Evolutionary conservation across 2,888 invertebrate genomes (phyloP).

Genomic region (Endotricha flammealis): DNA sequence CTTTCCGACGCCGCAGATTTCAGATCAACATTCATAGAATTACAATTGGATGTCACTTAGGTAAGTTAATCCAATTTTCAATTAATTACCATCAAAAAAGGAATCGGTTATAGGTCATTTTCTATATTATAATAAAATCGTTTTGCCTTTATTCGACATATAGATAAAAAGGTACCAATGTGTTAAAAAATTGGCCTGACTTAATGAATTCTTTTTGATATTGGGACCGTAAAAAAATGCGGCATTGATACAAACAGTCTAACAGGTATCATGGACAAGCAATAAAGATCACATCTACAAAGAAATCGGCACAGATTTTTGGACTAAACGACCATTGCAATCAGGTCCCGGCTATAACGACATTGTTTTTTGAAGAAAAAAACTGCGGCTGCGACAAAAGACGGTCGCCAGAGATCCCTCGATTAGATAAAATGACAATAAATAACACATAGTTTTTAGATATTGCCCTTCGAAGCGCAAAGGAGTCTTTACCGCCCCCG

Average conservation of each 20-base stretch:
- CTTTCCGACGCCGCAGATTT: too few relatives aligned
- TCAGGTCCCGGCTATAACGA: conserved; percentile 49
- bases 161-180: too few relatives aligned
- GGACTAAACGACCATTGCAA: conserved; percentile 41
- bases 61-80: too few relatives aligned
- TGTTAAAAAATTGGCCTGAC: neutral
- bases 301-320: conserved; percentile 61
- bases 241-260: conserved; percentile 23
- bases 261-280: conserved; percentile 37
- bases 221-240: neutral
- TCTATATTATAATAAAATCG: too few relatives aligned
- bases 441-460: conserved; percentile 63
- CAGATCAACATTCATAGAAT: too few relatives aligned
- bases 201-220: neutral
- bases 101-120: too few relatives aligned
- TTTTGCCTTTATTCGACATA: too few relatives aligned
- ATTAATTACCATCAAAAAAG: too few relatives aligned
- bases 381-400: conserved; percentile 66
- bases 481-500: conserved; percentile 15
- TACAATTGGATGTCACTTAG: too few relatives aligned
- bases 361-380: conserved; percentile 58
- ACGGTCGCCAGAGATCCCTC: conserved; percentile 48
- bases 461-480: conserved; percentile 20
- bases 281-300: conserved; percentile 68
- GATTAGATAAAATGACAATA: conserved; percentile 59